A percentile compares a stretch with the other conserved stretches of the same genome.
phyloP scores from a whole-genome alignment of 92 coral and sea anemone species.

The Actinostola sp. region DNA sequence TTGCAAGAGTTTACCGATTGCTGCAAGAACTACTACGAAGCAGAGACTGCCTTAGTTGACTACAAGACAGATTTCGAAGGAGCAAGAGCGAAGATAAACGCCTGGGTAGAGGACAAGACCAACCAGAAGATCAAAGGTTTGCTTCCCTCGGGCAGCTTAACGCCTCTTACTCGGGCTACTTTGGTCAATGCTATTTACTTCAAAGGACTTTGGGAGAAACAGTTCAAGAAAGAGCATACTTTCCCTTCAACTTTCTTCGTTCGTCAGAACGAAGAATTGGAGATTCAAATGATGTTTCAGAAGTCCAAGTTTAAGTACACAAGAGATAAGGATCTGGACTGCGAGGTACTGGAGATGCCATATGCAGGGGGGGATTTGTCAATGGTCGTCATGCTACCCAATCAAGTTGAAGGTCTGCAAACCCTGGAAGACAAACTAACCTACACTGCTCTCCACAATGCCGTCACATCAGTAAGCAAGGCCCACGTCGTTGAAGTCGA shows the following conservation, averaged over 20 bases:
- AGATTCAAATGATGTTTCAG: conserved; percentile 78
- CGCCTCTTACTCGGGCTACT: conserved; percentile 56
- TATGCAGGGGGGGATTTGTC: conserved; percentile 69
- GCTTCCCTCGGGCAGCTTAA: conserved; percentile 56
- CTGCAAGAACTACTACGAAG: conserved; percentile 60
- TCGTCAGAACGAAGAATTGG: conserved; percentile 36
- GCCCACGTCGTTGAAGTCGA: conserved; percentile 48
- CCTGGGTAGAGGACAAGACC: conserved; percentile 89
- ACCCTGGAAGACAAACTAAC: conserved; percentile 69
- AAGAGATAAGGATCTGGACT: conserved; percentile 34
- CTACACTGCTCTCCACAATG: conserved; percentile 39
- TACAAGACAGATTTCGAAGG: conserved; percentile 66
- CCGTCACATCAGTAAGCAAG: conserved; percentile 29
- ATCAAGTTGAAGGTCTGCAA: conserved; percentile 67
- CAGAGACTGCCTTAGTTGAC: conserved; percentile 80
- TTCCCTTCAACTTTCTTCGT: conserved; percentile 51
- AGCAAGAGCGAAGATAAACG: conserved; percentile 67
- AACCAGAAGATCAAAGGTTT: conserved; percentile 73
- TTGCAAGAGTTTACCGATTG: conserved; percentile 65
- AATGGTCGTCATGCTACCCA: conserved; percentile 84
- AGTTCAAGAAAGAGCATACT: conserved; percentile 56
- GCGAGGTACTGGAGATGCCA: conserved; percentile 78
- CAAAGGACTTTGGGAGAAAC: conserved; percentile 83
- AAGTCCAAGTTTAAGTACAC: conserved; percentile 50
- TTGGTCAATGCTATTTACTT: conserved; percentile 90